Evolutionary conservation across 2,113 vertebrate genomes (phyloP).

Genomic region (Cynoglossus semilaevis): DNA sequence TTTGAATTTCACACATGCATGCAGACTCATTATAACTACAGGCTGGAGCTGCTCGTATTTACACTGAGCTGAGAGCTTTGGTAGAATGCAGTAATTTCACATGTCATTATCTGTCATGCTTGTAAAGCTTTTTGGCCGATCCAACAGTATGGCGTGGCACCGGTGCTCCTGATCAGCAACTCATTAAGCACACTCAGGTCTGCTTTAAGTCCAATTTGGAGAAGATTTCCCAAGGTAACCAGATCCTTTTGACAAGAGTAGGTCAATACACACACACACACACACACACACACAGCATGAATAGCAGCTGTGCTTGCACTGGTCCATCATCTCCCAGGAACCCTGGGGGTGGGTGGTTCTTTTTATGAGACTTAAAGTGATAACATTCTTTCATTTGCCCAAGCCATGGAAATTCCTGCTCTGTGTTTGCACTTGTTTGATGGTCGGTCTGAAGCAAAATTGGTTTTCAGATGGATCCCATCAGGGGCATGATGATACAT

Average conservation of each 20-base stretch:
- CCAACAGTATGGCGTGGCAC: slow-evolving; percentile 9
- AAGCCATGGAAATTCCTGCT: slow-evolving; percentile 30
- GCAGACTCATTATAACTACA: slow-evolving; percentile 27
- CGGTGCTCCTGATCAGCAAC: slow-evolving; percentile 42
- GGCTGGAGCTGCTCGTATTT: slow-evolving; percentile 36
- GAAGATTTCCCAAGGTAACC: slow-evolving; percentile 62
- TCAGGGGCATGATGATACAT: slow-evolving; percentile 59
- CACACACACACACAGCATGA: slow-evolving; percentile 14
- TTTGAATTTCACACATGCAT: slow-evolving; percentile 22
- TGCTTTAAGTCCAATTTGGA: slow-evolving; percentile 63
- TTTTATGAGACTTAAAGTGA: slow-evolving; percentile 58
- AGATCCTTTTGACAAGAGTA: slow-evolving; percentile 17
- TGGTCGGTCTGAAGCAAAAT: slow-evolving; percentile 48
- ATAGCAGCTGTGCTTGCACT: slow-evolving; percentile 20
- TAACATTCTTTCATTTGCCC: slow-evolving; percentile 63
- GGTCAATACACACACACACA: slow-evolving; percentile 35
- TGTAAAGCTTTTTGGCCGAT: slow-evolving; percentile 13
- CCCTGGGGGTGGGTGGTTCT: slow-evolving; percentile 8
- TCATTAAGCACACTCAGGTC: slow-evolving; percentile 64
- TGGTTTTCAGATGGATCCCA: slow-evolving; percentile 53
- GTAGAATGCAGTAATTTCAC: slow-evolving; percentile 15
- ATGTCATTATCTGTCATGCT: slow-evolving; percentile 30
- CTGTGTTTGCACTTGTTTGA: slow-evolving; percentile 55
- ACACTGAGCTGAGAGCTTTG: slow-evolving; percentile 15
- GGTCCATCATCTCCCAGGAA: slow-evolving; percentile 8